Evolutionary conservation across 2,797 vertebrate species (phyloP).

Genomic region (Aldrovandia affinis): DNA sequence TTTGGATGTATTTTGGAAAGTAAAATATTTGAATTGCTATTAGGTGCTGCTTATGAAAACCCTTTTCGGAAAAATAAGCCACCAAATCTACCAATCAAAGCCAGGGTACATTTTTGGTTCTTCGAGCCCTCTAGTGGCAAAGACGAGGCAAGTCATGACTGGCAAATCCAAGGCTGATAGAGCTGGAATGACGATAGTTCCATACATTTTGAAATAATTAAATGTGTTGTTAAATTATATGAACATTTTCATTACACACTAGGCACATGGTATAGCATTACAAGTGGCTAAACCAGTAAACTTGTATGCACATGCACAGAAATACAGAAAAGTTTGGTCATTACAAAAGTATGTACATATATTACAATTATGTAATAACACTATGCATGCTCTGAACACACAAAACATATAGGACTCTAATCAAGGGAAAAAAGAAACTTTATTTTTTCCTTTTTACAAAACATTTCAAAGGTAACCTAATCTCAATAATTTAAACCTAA

Average conservation of each 20-base stretch:
- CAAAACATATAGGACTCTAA: constrained; percentile 2
- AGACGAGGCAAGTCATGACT: neutral
- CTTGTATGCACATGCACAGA: neutral
- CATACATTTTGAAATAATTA: neutral
- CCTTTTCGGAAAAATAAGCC: neutral
- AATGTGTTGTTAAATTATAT: too few species aligned
- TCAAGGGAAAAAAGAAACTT: constrained; percentile 69
- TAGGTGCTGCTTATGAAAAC: neutral
- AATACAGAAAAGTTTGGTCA: too few species aligned
- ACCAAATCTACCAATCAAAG: neutral
- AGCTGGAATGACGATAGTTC: neutral
- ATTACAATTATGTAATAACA: too few species aligned
- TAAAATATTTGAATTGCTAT: neutral
- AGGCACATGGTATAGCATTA: neutral
- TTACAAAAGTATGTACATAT: too few species aligned
- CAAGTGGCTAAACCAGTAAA: neutral
- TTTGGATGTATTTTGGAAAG: neutral
- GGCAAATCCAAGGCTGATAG: neutral
- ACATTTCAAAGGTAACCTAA: constrained; percentile 71
- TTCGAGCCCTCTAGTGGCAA: constrained; percentile 52
- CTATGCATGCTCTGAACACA: neutral
- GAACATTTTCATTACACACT: neutral
- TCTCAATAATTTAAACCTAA: constrained; percentile 66
- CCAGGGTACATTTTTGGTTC: neutral
- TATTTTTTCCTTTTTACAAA: constrained; percentile 77